Evolutionary conservation across 2,113 vertebrate species (phyloP), one percentile per base, ranked within the genome.

Genomic region (Lophius piscatorius): DNA sequence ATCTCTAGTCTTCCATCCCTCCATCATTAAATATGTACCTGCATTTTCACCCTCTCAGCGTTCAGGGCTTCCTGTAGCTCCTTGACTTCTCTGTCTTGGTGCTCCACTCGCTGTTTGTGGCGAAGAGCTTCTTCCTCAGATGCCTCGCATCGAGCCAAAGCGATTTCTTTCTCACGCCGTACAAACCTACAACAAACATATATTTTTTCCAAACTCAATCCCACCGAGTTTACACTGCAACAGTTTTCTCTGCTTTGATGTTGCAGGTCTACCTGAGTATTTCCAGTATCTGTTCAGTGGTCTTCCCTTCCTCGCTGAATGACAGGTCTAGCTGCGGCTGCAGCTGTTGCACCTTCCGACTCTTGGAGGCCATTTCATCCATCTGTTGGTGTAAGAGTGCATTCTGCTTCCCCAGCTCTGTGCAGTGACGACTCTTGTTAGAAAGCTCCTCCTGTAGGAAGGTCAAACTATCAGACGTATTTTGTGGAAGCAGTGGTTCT

Each of bases 81-180:
- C 59, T 94, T 94, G 0, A 97, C 65, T 41, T 99, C 94, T 73
- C 92, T 88, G 76, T 98, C 94, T 81, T 98, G 86, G 74, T 96
- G 94, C 48, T 98, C 94, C 26, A 94, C 92, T 46, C 92, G 90
- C 64, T 96, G 95, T 22, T 92, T 93, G 48, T 95, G 93, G 1
- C 97, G 93, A 28, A 96, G 88, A 59, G 93, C 91, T 56, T 99
- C 95, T 71, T 94, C 92, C 44, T 98, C 95, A 0, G 91, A 94
- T 20, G 95, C 95, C 46, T 97, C 96, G 35, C 91, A 94, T 18
- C 83, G 92, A 0, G 95, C 94, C 89, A 96, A 84, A 0, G 95
- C 93, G 9, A 99, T 98, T 78, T 99, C 96, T 70, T 98, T 98
- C 74, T 99, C 96, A 42, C 93, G 87, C 3, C 96, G 94, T 78